Conservation (phyloP, 2,888 invertebrate genomes). For the Agonopterix subpropinquella region DNA sequence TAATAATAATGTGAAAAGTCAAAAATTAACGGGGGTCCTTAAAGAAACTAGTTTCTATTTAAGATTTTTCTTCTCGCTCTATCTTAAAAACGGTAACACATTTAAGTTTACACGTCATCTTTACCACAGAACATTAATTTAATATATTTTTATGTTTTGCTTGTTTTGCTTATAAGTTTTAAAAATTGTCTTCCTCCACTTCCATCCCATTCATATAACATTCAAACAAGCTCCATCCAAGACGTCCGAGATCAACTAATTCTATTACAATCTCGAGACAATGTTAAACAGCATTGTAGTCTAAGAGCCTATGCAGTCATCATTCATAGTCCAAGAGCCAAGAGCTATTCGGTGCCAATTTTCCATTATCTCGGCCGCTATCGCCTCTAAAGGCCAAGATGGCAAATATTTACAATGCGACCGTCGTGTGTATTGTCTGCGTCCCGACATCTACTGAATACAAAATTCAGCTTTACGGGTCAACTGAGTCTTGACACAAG, state of each 20-base stretch:
- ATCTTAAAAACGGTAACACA: no score
- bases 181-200: no score
- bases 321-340: constrained; percentile 45
- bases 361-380: constrained; percentile 39
- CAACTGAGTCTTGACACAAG: constrained; percentile 16
- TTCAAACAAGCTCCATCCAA: no score
- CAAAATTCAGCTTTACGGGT: constrained; percentile 23
- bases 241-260: neutral
- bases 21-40: no score
- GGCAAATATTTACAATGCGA: constrained; percentile 44
- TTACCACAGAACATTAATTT: no score
- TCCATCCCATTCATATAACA: no score
- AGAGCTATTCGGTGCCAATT: constrained; percentile 46
- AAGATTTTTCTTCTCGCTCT: no score
- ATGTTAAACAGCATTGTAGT: constrained; percentile 10
- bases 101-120: no score
- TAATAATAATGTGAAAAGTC: no score
- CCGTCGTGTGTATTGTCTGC: constrained; percentile 40
- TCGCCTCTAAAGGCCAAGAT: constrained; percentile 36
- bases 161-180: no score
- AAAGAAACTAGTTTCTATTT: no score
- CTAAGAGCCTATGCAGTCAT: constrained; percentile 26
- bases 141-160: no score
- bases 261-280: constrained; percentile 1
- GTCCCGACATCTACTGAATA: constrained; percentile 36